phyloP scores from a whole-genome alignment of 2,888 invertebrate species.

The Ochropleura leucogaster region DNA sequence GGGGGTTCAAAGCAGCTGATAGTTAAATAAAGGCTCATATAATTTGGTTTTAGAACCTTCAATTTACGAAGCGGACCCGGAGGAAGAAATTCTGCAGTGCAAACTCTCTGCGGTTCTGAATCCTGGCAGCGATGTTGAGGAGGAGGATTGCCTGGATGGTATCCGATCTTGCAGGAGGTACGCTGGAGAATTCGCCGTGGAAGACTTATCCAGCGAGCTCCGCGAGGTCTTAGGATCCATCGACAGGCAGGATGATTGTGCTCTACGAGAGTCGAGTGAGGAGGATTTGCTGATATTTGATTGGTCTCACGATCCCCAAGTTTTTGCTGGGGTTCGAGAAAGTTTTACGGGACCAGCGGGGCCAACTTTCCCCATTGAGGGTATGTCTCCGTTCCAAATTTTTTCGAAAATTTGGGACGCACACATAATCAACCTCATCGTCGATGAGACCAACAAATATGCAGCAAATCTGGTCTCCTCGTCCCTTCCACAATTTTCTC shows the following conservation, averaged over 20 bases:
- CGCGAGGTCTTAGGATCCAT: not conserved
- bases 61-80: no score
- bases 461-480: not conserved
- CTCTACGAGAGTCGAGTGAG: not conserved
- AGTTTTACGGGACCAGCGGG: slow-evolving; percentile 1
- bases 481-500: no score
- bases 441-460: slow-evolving; percentile 8
- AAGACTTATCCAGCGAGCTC: slow-evolving; percentile 7
- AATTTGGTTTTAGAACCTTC: no score
- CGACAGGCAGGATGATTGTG: slow-evolving; percentile 2
- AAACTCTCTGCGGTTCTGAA: no score
- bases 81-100: no score
- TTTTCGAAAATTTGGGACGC: slow-evolving; percentile 6
- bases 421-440: slow-evolving; percentile 5
- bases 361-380: not conserved
- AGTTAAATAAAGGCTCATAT: no score
- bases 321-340: slow-evolving; percentile 1
- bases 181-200: slow-evolving; percentile 1
- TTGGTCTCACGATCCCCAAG: slow-evolving; percentile 18
- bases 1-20: not conserved
- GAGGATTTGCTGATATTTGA: slow-evolving; percentile 7
- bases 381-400: not conserved
- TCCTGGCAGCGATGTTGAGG: not conserved
- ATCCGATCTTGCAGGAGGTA: not conserved
- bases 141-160: slow-evolving; percentile 6